Conservation (phyloP, 2,888 invertebrate genomes). For the Drosophila quinaria region DNA sequence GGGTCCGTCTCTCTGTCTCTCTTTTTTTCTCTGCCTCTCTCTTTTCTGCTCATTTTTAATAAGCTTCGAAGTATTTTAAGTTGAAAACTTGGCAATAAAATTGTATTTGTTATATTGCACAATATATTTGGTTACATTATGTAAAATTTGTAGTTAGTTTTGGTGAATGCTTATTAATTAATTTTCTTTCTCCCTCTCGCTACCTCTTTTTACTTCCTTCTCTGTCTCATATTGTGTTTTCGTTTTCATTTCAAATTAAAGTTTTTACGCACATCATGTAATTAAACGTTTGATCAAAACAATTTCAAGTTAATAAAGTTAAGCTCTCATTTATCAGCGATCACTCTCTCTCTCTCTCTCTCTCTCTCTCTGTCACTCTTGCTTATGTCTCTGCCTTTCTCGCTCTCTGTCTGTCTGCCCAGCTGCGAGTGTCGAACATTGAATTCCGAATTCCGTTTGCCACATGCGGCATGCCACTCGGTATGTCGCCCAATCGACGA, state of each 20-base stretch:
- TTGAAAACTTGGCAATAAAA: too few relatives aligned
- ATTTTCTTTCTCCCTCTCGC: not conserved
- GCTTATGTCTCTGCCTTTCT: not conserved
- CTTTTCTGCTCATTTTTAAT: not conserved
- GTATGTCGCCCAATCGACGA: conserved; percentile 50
- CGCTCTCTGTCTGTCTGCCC: conserved; percentile 34
- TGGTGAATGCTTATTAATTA: not conserved
- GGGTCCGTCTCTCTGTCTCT: not conserved
- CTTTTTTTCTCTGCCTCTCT: not conserved
- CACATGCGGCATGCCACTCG: conserved; percentile 26
- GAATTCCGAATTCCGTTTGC: conserved; percentile 50
- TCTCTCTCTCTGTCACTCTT: conserved; percentile 3
- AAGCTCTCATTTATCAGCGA: conserved; percentile 14
- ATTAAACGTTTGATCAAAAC: conserved; percentile 38
- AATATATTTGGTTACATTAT: too few relatives aligned
- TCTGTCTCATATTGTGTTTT: conserved; percentile 20
- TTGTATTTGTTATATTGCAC: too few relatives aligned
- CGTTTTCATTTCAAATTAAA: conserved; percentile 47
- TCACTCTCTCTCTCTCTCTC: not conserved
- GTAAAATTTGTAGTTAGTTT: too few relatives aligned
- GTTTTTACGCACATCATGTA: conserved; percentile 31
- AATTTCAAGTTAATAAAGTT: conserved; percentile 39
- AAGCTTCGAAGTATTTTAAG: not conserved
- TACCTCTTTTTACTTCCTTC: not conserved
- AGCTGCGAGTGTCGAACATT: conserved; percentile 63